Base-by-base conservation (phyloP, 64 coral and sea anemone genomes). In the Astreopora myriophthalma region DNA sequence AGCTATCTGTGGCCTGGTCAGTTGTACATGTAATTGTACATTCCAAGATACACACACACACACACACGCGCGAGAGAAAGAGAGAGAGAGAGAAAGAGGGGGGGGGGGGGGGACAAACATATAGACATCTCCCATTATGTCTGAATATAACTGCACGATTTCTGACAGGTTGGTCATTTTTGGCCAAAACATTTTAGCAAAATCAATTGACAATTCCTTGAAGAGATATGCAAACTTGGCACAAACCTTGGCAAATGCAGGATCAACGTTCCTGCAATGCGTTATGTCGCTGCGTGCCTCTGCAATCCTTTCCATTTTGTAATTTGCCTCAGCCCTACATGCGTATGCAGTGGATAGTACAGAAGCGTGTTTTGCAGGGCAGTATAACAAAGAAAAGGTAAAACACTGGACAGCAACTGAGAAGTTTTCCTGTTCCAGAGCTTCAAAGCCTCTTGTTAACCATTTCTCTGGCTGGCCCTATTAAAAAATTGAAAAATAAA, bases 381-480 rank as follows among this genome's bases (percentile, higher is more conserved):
- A 83, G 14, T 17, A 83, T 16, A 64, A 14, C 22, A 83, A 22
- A 19, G 79, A 63, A 65, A 64, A 83, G 19, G 79, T 37, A 37
- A 64, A 33, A 60, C 79, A 83, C 55, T 64, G 79, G 14, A 32
- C 32, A 61, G 79, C 30, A 62, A 83, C 11, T 24, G 55, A 37
- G 9, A 34, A 83, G 32, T 38, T 83, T 31, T 64, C 79, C n/a
- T 63, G 32, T 62, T 83, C 57, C 29, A 38, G 57, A 19, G 79
- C 79, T 25, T 83, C 79, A 65, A 36, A 65, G 14, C 79, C 79
- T 83, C 79, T 63, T 35, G 33, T 23, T 3, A 65, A 24, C 79
- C 79, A 83, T 38, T 83, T 83, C 32, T 83, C 79, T 64, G 79
- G 31, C 12, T 64, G 28, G 64, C 39, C 79, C 78, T 81, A 29